Conservation (phyloP, 2,888 invertebrate species). For the Chaitophorus viminalis region DNA sequence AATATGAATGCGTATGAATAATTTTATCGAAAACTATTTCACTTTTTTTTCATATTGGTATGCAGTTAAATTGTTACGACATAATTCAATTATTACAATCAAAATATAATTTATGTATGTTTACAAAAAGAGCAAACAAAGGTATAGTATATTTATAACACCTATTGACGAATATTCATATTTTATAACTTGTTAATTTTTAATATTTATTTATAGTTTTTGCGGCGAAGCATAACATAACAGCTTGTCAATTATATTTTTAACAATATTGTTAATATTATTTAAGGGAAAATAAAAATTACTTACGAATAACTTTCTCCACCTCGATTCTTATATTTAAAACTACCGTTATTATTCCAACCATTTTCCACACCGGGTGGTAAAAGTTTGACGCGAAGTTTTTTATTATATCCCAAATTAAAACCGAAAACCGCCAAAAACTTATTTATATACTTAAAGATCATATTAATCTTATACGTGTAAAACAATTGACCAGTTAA, state of each 20-base stretch:
- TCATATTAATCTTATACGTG: neutral
- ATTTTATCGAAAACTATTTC: conserved; percentile 39
- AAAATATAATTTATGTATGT: neutral
- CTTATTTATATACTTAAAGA: conserved; percentile 6
- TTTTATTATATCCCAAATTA: neutral
- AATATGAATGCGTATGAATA: neutral
- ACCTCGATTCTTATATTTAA: conserved; percentile 25
- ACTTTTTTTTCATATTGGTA: neutral
- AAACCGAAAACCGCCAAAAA: neutral
- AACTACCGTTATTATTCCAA: conserved; percentile 16
- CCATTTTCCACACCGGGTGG: conserved; percentile 11
- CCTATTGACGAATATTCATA: neutral
- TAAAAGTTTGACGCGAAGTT: neutral
- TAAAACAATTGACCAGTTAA: neutral
- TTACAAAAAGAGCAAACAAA: neutral
- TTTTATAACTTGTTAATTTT: neutral
- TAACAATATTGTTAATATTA: neutral
- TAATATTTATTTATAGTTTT: too few species aligned
- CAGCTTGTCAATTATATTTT: too few species aligned
- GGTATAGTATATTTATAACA: too few species aligned
- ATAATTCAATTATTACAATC: neutral
- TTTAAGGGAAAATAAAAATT: neutral
- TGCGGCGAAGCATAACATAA: too few species aligned
- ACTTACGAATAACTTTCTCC: conserved; percentile 35
- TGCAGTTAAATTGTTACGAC: conserved; percentile 15